Percentiles rank a stretch among this genome's conserved stretches.
Evolutionary conservation across 2,113 vertebrate genomes (phyloP).

Genomic region (Corythoichthys intestinalis): DNA sequence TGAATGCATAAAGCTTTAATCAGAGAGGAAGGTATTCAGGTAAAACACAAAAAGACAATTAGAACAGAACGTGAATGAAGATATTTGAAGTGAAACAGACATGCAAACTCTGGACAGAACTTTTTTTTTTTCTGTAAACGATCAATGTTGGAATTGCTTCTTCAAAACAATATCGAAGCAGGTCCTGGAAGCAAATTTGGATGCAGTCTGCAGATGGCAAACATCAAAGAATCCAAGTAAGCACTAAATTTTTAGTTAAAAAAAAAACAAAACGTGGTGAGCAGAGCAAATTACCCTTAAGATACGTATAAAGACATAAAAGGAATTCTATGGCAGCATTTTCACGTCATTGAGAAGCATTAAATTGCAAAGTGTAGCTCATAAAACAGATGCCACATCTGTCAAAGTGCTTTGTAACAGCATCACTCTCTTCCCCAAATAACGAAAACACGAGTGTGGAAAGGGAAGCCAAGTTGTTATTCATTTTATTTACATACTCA

Average conservation of each 20-base stretch:
- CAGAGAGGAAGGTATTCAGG: slow-evolving; percentile 36
- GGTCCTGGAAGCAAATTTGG: slow-evolving; percentile 29
- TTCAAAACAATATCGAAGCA: slow-evolving; percentile 29
- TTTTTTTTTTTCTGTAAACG: slow-evolving; percentile 20
- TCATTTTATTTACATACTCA: slow-evolving; percentile 39
- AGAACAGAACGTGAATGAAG: slow-evolving; percentile 33
- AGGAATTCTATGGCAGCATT: slow-evolving; percentile 49
- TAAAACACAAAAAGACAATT: slow-evolving; percentile 31
- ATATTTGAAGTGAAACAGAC: slow-evolving; percentile 29
- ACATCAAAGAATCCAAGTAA: slow-evolving; percentile 31
- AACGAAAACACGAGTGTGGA: slow-evolving; percentile 46
- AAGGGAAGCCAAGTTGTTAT: slow-evolving; percentile 43
- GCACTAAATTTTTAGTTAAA: slow-evolving; percentile 25
- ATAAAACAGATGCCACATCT: slow-evolving; percentile 72
- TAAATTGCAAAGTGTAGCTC: slow-evolving; percentile 65
- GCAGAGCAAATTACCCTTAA: slow-evolving; percentile 40
- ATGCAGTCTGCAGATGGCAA: slow-evolving; percentile 36
- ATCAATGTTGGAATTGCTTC: slow-evolving; percentile 26
- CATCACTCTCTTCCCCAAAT: slow-evolving; percentile 43
- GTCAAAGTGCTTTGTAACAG: slow-evolving; percentile 65
- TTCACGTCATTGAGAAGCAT: slow-evolving; percentile 54
- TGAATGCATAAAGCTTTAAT: slow-evolving; percentile 64
- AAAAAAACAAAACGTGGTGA: slow-evolving; percentile 35
- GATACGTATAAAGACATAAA: slow-evolving; percentile 48
- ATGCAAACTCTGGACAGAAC: slow-evolving; percentile 26